Evolutionary conservation across 1,140 invertebrate genomes (phyloP), one percentile per base, ranked within the genome.

Genomic region (Tribolium castaneum): DNA sequence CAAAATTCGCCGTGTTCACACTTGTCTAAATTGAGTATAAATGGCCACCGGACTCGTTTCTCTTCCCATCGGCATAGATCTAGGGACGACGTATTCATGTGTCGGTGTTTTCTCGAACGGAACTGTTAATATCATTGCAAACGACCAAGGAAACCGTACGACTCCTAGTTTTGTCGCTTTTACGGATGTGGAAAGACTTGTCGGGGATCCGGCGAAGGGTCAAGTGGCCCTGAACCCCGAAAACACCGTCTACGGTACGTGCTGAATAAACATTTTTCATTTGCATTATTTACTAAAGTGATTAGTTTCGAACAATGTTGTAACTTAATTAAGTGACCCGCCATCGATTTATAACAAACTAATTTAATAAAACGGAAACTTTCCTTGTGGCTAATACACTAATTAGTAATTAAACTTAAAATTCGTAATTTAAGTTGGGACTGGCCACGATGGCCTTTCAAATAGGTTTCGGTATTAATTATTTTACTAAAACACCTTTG

Each of bases 151-250:
- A 45, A 97, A 97, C 86, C 89, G 95, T 75, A 97, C 95, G 10
- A 97, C 96, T 12, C 95, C 96, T 2, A 94, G 93, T 71, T 97
- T 96, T 86, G 96, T 98, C 9, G 96, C 96, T 2, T 98, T 98
- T 87, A 96, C 93, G 1, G 96, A 97, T 56, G 92, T 93, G 0
- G 96, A 98, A 85, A 87, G 96, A 25, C 87, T 98, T 7, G 94
- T 97, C 76, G 96, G 96, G 13, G 96, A 98, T 86, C 90, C 93
- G 19, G 94, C 94, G 1, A 94, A 94, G 86, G 93, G 93, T 80
- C 93, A 94, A 86, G 91, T 92, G 81, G 90, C 90, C 76, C 90
- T 93, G 88, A 95, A 96, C 83, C 92, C 94, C 0, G 87, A 86
- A 30, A 95, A 95, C 85, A 95, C 94, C 5, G 88, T 94, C 62